Conservation (phyloP, 1,140 invertebrate genomes). For the Drosophila simulans region DNA sequence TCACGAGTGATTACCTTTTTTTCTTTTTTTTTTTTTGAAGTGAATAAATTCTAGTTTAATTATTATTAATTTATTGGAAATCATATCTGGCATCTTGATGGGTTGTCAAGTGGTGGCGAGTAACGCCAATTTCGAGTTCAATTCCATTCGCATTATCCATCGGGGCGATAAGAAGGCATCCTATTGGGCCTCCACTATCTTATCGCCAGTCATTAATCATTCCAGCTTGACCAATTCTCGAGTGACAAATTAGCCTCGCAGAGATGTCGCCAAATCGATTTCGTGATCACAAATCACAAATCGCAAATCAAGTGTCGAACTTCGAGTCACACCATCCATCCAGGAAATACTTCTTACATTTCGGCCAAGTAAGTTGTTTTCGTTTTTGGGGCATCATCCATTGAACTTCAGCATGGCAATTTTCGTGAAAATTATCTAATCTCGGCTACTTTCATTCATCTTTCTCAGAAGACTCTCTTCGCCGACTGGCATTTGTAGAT, state of each 20-base stretch:
- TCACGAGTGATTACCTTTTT: constrained; percentile 16
- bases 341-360: background rate
- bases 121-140: constrained; percentile 26
- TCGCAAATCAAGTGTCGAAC: background rate
- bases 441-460: constrained; percentile 16
- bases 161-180: constrained; percentile 3
- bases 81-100: constrained; percentile 30
- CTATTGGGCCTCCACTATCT: constrained; percentile 10
- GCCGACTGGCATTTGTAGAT: background rate
- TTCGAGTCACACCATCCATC: background rate
- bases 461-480: background rate
- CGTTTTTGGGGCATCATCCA: background rate
- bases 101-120: constrained; percentile 19
- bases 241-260: constrained; percentile 6
- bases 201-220: constrained; percentile 23
- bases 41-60: constrained; percentile 70
- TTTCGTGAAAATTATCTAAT: background rate
- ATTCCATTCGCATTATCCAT: constrained; percentile 41
- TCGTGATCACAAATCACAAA: constrained; percentile 12
- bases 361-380: background rate
- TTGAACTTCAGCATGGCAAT: background rate
- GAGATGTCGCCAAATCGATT: constrained; percentile 14
- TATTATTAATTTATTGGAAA: constrained; percentile 54
- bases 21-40: constrained; percentile 32
- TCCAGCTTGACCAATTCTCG: background rate